Evolutionary conservation across 2,113 vertebrate species (phyloP).

Genomic region (Oriolus oriolus): DNA sequence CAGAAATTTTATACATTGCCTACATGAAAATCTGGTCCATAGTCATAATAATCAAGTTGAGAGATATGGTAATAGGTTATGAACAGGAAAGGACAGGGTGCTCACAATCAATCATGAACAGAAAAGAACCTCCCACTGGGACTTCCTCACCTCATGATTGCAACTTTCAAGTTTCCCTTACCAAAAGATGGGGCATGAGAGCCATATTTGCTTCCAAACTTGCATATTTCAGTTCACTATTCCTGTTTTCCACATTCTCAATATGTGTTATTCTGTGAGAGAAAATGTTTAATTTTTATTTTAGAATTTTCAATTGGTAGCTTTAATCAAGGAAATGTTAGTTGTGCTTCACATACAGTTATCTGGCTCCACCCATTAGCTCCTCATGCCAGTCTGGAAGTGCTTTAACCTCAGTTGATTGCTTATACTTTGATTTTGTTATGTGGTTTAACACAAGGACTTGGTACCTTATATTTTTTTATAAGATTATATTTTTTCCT

Average conservation of each 20-base stretch:
- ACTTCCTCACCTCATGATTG: not conserved
- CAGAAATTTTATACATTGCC: not conserved
- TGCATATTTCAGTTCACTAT: not conserved
- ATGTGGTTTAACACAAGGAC: not conserved
- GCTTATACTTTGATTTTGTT: slow-evolving; percentile 33
- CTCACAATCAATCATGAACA: not conserved
- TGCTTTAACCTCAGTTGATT: not conserved
- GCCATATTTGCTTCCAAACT: not conserved
- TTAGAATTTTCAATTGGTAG: not conserved
- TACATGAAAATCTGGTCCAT: not conserved
- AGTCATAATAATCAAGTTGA: slow-evolving; percentile 26
- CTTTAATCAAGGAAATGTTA: not conserved
- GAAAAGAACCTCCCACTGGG: slow-evolving; percentile 24
- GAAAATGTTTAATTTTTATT: not conserved
- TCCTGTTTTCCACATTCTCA: not conserved
- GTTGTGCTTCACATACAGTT: not conserved
- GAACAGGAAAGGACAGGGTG: slow-evolving; percentile 9
- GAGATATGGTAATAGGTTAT: not conserved
- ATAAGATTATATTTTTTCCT: slow-evolving; percentile 23
- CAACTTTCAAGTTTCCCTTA: not conserved
- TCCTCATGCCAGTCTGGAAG: not conserved
- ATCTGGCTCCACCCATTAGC: not conserved
- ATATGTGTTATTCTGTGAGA: not conserved
- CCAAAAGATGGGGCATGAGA: not conserved
- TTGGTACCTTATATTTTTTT: not conserved